Evolutionary conservation across 2,888 invertebrate genomes (phyloP).

Genomic region (Mythimna pallens): DNA sequence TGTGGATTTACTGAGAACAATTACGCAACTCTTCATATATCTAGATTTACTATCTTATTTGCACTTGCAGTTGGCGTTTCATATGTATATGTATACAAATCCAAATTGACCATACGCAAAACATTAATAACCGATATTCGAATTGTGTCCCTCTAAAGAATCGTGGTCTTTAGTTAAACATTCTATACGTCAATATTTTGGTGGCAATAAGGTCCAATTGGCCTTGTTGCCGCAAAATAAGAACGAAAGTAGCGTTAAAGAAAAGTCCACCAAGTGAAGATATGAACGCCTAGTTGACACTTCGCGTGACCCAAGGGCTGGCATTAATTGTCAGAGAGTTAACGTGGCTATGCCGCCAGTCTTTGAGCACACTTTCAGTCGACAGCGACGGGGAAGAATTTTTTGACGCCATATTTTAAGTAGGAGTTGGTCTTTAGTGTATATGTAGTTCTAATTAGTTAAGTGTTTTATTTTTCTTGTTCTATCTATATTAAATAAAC

Average conservation of each 20-base stretch:
- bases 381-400: too few relatives aligned
- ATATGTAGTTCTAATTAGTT: too few relatives aligned
- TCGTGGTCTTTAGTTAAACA: neutral
- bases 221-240: neutral
- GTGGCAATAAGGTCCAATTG: neutral
- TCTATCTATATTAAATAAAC: too few relatives aligned
- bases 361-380: too few relatives aligned
- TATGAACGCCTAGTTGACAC: neutral
- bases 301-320: too few relatives aligned
- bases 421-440: too few relatives aligned
- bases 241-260: neutral
- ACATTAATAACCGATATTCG: neutral
- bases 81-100: neutral
- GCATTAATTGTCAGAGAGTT: too few relatives aligned
- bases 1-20: neutral
- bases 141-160: too few relatives aligned
- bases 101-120: neutral
- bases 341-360: too few relatives aligned
- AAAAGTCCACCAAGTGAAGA: neutral
- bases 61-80: neutral
- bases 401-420: too few relatives aligned
- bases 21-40: slow-evolving; percentile 17
- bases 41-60: slow-evolving; percentile 3
- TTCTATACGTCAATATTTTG: neutral
- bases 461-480: too few relatives aligned